These are phyloP conservation scores for Zophobas atratus DNA, from an alignment of 1,140 invertebrate species.

Conservation along the genomic window DNA sequence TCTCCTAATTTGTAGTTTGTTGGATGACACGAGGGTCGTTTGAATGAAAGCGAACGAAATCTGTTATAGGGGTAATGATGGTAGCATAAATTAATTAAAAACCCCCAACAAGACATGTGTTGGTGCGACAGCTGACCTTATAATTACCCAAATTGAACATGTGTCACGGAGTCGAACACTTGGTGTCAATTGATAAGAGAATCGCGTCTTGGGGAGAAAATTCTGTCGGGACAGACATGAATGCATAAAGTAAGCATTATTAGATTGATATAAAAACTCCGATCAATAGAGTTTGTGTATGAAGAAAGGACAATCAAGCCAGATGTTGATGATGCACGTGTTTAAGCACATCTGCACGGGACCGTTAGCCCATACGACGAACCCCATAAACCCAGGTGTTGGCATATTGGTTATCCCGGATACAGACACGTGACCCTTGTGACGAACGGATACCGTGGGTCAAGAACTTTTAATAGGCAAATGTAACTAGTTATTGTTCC, in stretches of 20 bases:
- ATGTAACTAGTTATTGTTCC: constrained; percentile 38
- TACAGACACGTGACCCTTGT: constrained; percentile 29
- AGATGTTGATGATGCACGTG: constrained; percentile 62
- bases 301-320: constrained; percentile 57
- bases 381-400: constrained; percentile 58
- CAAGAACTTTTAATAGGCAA: constrained; percentile 35
- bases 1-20: too few relatives aligned
- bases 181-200: constrained; percentile 55
- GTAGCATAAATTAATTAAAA: constrained; percentile 55
- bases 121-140: constrained; percentile 56
- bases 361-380: constrained; percentile 55
- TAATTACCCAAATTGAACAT: constrained; percentile 56
- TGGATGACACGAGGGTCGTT: neutral
- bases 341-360: constrained; percentile 62
- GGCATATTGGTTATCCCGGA: constrained; percentile 55
- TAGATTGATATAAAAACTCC: constrained; percentile 45
- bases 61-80: constrained; percentile 52
- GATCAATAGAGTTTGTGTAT: constrained; percentile 55
- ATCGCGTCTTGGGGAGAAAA: constrained; percentile 49
- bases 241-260: constrained; percentile 52
- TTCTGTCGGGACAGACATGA: constrained; percentile 30
- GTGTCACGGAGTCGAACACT: constrained; percentile 52
- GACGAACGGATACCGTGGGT: constrained; percentile 25
- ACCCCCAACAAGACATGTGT: constrained; percentile 50
- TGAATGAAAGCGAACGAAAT: constrained; percentile 27